A percentile compares a stretch with the other conserved stretches of the same genome.
These are phyloP conservation scores for Babyrousa celebensis DNA, from an alignment of 2,797 vertebrate genomes.

Conservation along the genomic window DNA sequence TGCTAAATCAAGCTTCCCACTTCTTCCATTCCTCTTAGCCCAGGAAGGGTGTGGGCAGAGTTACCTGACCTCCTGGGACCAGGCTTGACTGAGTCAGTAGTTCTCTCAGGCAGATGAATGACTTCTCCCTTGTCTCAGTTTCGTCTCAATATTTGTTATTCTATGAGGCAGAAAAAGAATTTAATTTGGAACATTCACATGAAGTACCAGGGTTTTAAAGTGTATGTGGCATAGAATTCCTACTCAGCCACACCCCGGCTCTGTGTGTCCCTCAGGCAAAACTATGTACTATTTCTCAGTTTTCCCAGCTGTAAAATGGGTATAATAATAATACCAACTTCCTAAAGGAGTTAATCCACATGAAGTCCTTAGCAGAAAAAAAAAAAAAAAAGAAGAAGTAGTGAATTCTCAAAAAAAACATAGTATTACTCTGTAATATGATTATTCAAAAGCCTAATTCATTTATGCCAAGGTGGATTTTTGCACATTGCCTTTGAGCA, in stretches of 20 bases:
- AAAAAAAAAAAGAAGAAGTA: not conserved
- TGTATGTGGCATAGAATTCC: not conserved
- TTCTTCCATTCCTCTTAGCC: not conserved
- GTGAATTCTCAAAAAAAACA: not conserved
- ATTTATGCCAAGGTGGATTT: conserved; percentile 49
- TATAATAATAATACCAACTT: not conserved
- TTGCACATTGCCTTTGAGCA: conserved; percentile 21
- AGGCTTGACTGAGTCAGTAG: not conserved
- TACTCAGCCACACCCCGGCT: not conserved
- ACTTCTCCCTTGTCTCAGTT: not conserved
- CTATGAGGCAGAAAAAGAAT: not conserved
- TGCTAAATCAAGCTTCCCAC: not conserved
- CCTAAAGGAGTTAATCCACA: not conserved
- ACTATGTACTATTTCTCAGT: not conserved
- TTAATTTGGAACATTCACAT: not conserved
- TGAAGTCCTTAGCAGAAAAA: not conserved
- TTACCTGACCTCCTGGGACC: not conserved
- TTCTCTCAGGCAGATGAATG: not conserved
- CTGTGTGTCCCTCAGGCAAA: conserved; percentile 19
- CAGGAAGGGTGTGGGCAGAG: not conserved
- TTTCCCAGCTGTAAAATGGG: not conserved
- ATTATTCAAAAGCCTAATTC: conserved; percentile 58
- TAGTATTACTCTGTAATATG: not conserved
- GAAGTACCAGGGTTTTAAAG: not conserved
- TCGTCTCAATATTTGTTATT: conserved; percentile 51